Conservation (phyloP, 2,888 invertebrate genomes). For the Apamea crenata region DNA sequence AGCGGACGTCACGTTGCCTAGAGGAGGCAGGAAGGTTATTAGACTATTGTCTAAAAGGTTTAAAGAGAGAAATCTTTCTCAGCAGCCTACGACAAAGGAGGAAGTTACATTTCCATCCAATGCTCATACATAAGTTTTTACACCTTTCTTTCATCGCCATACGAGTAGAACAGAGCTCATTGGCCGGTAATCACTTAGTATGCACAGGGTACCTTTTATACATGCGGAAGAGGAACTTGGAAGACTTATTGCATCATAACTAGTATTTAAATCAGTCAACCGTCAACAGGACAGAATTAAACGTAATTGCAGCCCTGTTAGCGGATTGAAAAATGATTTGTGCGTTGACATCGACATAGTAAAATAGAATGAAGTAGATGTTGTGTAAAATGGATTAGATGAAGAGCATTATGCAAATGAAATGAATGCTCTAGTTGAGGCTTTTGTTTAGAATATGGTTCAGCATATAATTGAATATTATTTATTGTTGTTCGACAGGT, state of each 20-base stretch:
- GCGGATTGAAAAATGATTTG: slow-evolving; percentile 31
- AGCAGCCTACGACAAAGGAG: slow-evolving; percentile 28
- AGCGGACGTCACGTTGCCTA: not conserved
- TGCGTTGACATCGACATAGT: slow-evolving; percentile 24
- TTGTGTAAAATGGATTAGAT: slow-evolving; percentile 1
- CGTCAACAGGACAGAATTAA: slow-evolving; percentile 43
- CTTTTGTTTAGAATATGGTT: slow-evolving; percentile 26
- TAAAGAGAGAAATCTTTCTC: slow-evolving; percentile 57
- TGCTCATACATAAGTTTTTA: slow-evolving; percentile 45
- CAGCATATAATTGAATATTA: not conserved
- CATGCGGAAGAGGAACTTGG: slow-evolving; percentile 64
- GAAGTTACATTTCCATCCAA: slow-evolving; percentile 48
- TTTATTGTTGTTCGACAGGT: not conserved
- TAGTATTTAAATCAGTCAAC: slow-evolving; percentile 63
- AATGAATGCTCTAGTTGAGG: not conserved
- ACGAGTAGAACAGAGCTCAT: slow-evolving; percentile 53
- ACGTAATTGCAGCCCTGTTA: slow-evolving; percentile 42
- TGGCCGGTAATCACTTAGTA: slow-evolving; percentile 57
- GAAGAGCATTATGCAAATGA: slow-evolving; percentile 17
- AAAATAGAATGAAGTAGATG: not conserved
- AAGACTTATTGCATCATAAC: slow-evolving; percentile 63
- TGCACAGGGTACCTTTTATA: slow-evolving; percentile 56
- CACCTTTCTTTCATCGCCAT: slow-evolving; percentile 46
- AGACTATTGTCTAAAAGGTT: slow-evolving; percentile 44
- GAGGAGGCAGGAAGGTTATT: slow-evolving; percentile 37